phyloP scores from a whole-genome alignment of 2,113 vertebrate species.

The Bubo blakistoni region DNA sequence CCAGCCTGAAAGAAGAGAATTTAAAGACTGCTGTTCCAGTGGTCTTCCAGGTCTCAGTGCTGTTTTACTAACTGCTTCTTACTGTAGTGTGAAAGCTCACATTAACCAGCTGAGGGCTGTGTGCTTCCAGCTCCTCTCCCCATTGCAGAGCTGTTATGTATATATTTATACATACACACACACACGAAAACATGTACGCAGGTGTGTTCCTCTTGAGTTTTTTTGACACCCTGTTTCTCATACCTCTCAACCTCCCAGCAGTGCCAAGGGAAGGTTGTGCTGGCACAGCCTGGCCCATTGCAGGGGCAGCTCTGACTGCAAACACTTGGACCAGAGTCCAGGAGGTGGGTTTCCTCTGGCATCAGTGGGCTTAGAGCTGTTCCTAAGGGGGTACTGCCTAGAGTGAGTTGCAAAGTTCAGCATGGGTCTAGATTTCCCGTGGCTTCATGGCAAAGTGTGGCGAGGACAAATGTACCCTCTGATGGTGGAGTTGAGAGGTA shows the following conservation, averaged over 20 bases:
- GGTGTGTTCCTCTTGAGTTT: conserved; percentile 41
- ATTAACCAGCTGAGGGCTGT: conserved; percentile 16
- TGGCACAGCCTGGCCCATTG: neutral
- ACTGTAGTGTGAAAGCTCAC: conserved; percentile 14
- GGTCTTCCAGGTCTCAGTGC: conserved; percentile 75
- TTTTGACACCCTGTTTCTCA: conserved; percentile 55
- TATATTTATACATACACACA: neutral
- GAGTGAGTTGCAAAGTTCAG: neutral
- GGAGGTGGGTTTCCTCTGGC: neutral
- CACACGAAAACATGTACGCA: neutral
- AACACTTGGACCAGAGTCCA: neutral
- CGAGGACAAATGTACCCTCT: neutral
- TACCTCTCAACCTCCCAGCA: conserved; percentile 72
- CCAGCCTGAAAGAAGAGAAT: conserved; percentile 64
- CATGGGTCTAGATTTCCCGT: neutral
- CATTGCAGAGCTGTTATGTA: conserved; percentile 22
- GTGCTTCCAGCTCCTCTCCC: conserved; percentile 49
- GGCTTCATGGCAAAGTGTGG: neutral
- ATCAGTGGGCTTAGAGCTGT: neutral
- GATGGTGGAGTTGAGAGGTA: conserved; percentile 75
- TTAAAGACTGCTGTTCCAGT: conserved; percentile 68
- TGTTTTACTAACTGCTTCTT: conserved; percentile 65
- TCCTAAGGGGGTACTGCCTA: neutral
- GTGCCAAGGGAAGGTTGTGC: neutral
- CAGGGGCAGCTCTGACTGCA: neutral